phyloP scores from a whole-genome alignment of 2,113 vertebrate genomes.

The Lepisosteus osseus region DNA sequence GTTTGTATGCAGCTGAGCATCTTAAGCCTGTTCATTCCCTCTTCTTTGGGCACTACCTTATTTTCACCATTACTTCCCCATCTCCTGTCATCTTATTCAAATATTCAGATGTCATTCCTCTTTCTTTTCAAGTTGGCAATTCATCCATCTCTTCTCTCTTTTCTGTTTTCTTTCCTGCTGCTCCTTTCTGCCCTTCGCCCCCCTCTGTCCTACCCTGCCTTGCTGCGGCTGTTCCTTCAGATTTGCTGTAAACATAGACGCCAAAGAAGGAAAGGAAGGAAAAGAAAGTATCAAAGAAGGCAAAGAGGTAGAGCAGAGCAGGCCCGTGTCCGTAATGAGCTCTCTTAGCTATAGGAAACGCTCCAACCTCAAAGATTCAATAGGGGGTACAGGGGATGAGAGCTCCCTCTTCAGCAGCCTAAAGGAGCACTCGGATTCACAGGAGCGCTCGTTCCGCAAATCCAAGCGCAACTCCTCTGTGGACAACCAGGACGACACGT shows the following conservation, averaged over 20 bases:
- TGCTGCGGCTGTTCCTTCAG: slow-evolving; percentile 47
- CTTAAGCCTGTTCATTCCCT: slow-evolving; percentile 5
- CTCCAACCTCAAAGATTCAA: slow-evolving; percentile 79
- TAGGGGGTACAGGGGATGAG: slow-evolving; percentile 73
- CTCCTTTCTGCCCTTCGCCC: slow-evolving; percentile 18
- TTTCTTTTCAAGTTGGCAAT: slow-evolving; percentile 27
- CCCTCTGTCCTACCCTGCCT: background rate
- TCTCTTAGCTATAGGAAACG: slow-evolving; percentile 92
- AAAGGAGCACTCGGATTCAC: slow-evolving; percentile 68
- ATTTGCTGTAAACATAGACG: slow-evolving; percentile 56
- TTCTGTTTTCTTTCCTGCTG: slow-evolving; percentile 28
- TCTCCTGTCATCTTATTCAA: slow-evolving; percentile 10
- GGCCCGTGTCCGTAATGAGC: slow-evolving; percentile 79
- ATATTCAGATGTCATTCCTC: slow-evolving; percentile 19
- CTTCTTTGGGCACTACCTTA: background rate
- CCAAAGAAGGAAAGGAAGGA: slow-evolving; percentile 61
- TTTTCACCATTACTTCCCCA: background rate
- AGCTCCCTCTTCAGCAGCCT: slow-evolving; percentile 78
- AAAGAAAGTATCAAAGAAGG: slow-evolving; percentile 70
- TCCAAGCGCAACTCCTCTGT: slow-evolving; percentile 41
- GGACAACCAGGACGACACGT: slow-evolving; percentile 46
- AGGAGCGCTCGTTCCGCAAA: slow-evolving; percentile 67
- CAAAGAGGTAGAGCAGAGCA: slow-evolving; percentile 69
- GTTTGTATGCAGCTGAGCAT: background rate
- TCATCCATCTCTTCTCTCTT: slow-evolving; percentile 32